phyloP scores from a whole-genome alignment of 2,888 invertebrate genomes.

The Leucania comma region DNA sequence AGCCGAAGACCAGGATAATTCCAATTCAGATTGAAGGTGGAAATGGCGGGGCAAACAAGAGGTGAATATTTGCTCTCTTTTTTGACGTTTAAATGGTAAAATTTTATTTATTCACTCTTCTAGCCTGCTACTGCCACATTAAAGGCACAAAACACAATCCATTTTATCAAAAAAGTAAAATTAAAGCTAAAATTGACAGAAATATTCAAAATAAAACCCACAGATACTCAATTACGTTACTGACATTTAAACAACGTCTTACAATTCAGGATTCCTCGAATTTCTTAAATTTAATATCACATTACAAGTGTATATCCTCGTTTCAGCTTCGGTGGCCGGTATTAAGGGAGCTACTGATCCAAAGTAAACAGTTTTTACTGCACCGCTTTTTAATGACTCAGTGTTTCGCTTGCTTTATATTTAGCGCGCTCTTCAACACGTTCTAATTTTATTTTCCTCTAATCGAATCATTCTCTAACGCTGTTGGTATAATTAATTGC shows the following conservation, averaged over 20 bases:
- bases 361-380: slow-evolving; percentile 88
- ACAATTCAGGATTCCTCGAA: slow-evolving; percentile 1
- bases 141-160: background rate
- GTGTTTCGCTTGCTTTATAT: slow-evolving; percentile 84
- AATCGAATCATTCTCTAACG: slow-evolving; percentile 79
- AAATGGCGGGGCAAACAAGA: slow-evolving; percentile 83
- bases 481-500: slow-evolving; percentile 66
- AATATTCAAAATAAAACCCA: background rate
- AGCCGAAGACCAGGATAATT: slow-evolving; percentile 90
- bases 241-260: background rate
- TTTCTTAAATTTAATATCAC: slow-evolving; percentile 33
- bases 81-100: slow-evolving; percentile 26
- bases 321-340: slow-evolving; percentile 90
- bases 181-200: background rate
- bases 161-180: background rate
- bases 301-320: slow-evolving; percentile 68
- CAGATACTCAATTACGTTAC: background rate
- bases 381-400: slow-evolving; percentile 84
- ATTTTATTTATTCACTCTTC: background rate
- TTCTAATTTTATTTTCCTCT: slow-evolving; percentile 83
- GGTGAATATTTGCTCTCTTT: slow-evolving; percentile 71
- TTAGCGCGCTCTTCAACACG: slow-evolving; percentile 78
- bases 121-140: slow-evolving; percentile 10
- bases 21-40: slow-evolving; percentile 91
- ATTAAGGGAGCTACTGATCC: slow-evolving; percentile 84